Evolutionary conservation across 1,140 invertebrate genomes (phyloP), one percentile per base, ranked within the genome.

Genomic region (Orius laevigatus): DNA sequence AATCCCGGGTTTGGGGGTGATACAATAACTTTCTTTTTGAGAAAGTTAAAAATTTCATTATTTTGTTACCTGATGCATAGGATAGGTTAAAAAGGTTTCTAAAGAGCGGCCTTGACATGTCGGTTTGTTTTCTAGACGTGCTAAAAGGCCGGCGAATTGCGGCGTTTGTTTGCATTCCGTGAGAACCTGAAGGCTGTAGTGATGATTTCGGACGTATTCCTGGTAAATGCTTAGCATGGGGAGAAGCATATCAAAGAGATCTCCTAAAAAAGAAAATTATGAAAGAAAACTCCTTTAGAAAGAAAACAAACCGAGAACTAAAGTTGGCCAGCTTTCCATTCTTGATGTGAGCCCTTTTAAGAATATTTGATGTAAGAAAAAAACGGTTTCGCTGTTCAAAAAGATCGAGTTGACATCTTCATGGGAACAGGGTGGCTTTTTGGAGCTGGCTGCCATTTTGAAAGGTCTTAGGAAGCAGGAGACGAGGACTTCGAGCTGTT

Each of bases 341-440:
- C 88, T 71, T 3, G 87, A 86, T 3, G 83, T 86, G 2, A 93
- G 70, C n/a, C 89, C 90, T 66, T 94, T 93, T 53, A 92, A 71
- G 64, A 93, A 94, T 53, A 94, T 93, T 65, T 94, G 89, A 69
- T 95, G 89, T 1, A 94, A 72, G 65, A 95, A 95, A 54, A 95
- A 69, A 39, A 95, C 77, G 0, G 89, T 93, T 66, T 95, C 90
- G 59, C 84, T 86, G 66, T 95, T 95, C 25, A 95, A 68, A 67
- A 93, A 95, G 56, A 94, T 93, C 31, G 88, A 93, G 65, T 90
- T 93, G 45, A 94, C 85, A 59, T 95, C 90, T 63, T 94, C 90
- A 61, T 95, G 90, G 2, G 81, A 81, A 60, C 89, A 90, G 0
- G 88, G 87, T 4, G 90, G 89, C 62, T 87, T 90, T 64, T 92